Conservation (phyloP, 2,797 vertebrate species). For the Okamejei kenojei region DNA sequence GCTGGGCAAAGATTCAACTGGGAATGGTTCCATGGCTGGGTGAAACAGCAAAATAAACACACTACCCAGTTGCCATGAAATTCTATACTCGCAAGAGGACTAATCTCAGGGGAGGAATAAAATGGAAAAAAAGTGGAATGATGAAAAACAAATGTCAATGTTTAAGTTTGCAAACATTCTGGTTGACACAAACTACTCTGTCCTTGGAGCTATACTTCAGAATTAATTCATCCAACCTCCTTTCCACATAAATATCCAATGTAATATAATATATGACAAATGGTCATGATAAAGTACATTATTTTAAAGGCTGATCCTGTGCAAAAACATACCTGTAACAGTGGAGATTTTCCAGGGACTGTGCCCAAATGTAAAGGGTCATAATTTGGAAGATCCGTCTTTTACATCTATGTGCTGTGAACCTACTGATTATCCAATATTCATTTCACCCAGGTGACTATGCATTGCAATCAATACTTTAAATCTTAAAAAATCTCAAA, state of each 20-base stretch:
- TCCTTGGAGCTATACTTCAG: neutral
- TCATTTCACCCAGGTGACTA: neutral
- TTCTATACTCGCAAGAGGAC: neutral
- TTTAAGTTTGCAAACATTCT: neutral
- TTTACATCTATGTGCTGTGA: neutral
- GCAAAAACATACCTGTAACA: neutral
- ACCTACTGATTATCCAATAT: neutral
- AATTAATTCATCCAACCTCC: neutral
- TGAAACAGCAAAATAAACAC: neutral
- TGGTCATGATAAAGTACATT: neutral
- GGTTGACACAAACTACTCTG: neutral
- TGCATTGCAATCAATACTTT: neutral
- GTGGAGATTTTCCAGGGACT: neutral
- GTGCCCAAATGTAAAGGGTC: neutral
- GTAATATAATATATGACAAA: neutral
- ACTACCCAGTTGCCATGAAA: neutral
- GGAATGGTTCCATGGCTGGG: neutral
- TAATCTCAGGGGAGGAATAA: neutral
- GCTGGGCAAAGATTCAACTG: neutral
- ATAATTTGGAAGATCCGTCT: neutral
- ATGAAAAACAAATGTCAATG: neutral
- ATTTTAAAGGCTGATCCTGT: neutral
- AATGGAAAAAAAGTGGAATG: neutral
- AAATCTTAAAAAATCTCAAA: neutral
- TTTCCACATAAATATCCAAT: neutral